Evolutionary conservation across 2,797 vertebrate genomes (phyloP).

Genomic region (Mastacembelus armatus): DNA sequence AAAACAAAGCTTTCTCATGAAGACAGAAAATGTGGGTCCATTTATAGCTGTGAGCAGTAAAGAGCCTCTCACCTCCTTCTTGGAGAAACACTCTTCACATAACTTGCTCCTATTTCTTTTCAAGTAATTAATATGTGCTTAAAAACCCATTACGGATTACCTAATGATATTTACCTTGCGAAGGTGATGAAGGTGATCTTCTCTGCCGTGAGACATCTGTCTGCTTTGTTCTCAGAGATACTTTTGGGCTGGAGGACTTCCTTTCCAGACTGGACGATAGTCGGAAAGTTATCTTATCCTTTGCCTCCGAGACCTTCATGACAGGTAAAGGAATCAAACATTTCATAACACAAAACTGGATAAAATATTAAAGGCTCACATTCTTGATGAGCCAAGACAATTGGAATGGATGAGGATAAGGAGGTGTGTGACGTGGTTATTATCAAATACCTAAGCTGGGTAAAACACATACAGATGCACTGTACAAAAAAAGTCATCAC

Average conservation of each 20-base stretch:
- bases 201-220: slow-evolving; percentile 59
- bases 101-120: slow-evolving; percentile 7
- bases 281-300: slow-evolving; percentile 86
- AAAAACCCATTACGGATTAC: slow-evolving; percentile 27
- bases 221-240: slow-evolving; percentile 54
- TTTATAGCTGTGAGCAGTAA: slow-evolving; percentile 13
- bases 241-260: slow-evolving; percentile 55
- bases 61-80: background rate
- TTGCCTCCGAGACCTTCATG: slow-evolving; percentile 80
- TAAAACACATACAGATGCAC: slow-evolving; percentile 30
- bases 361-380: slow-evolving; percentile 14
- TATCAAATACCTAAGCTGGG: slow-evolving; percentile 20
- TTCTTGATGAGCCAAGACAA: slow-evolving; percentile 1
- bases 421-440: slow-evolving; percentile 8
- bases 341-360: slow-evolving; percentile 16
- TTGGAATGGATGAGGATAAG: slow-evolving; percentile 6
- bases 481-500: slow-evolving; percentile 30
- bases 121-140: slow-evolving; percentile 16
- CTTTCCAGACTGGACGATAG: slow-evolving; percentile 80
- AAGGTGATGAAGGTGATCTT: slow-evolving; percentile 75
- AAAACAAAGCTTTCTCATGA: background rate
- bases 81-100: slow-evolving; percentile 7
- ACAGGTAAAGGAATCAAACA: slow-evolving; percentile 28
- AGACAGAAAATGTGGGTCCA: background rate
- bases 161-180: slow-evolving; percentile 62